phyloP scores from a whole-genome alignment of 2,797 vertebrate species.

The Leptodactylus fallax region DNA sequence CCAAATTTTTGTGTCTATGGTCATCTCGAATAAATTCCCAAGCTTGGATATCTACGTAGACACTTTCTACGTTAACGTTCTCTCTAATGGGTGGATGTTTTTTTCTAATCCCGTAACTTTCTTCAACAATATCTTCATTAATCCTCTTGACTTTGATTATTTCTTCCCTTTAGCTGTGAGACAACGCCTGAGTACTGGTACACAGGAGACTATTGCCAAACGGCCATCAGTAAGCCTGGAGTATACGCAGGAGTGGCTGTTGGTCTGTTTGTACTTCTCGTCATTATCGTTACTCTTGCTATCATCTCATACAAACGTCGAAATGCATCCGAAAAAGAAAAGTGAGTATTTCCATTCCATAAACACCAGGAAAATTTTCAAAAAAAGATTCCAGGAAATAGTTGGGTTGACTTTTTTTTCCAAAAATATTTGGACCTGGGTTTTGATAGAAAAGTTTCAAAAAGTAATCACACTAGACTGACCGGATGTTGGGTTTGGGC shows the following conservation, averaged over 20 bases:
- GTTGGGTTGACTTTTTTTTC: not conserved
- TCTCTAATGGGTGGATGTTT: no score
- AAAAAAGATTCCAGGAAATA: not conserved
- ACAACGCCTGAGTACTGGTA: slow-evolving; percentile 58
- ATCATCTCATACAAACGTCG: not conserved
- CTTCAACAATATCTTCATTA: not conserved
- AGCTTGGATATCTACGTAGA: no score
- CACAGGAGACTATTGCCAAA: slow-evolving; percentile 56
- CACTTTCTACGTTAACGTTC: no score
- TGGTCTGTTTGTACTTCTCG: not conserved
- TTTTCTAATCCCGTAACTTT: no score
- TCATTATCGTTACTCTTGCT: slow-evolving; percentile 3
- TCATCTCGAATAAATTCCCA: no score
- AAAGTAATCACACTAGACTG: not conserved
- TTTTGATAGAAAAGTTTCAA: not conserved
- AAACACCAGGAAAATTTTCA: not conserved
- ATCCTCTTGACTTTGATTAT: not conserved
- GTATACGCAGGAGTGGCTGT: slow-evolving; percentile 56
- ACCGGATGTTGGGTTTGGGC: no score
- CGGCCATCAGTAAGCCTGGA: slow-evolving; percentile 60
- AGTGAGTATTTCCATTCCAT: slow-evolving; percentile 20
- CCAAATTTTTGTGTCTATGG: no score
- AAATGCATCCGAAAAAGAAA: rapidly evolving
- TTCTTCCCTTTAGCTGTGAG: slow-evolving; percentile 40
- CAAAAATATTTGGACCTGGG: no score